Conservation (phyloP, 35 echinoderm and acorn worm species). For the Patiria miniata region DNA sequence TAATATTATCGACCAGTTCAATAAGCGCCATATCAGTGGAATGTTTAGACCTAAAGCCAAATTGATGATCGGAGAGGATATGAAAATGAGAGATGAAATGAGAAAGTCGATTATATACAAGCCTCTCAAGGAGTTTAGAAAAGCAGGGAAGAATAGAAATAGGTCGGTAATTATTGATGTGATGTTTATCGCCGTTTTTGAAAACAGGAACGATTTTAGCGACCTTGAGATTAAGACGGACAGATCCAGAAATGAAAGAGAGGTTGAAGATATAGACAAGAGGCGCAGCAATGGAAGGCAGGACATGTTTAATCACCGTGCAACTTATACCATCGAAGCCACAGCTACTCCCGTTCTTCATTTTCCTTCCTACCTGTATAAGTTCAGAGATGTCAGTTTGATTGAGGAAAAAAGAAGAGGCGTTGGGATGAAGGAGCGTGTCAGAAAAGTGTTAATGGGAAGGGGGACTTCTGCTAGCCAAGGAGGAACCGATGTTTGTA, state of each 20-base stretch:
- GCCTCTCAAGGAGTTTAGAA: background rate
- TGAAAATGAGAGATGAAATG: background rate
- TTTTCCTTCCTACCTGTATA: background rate
- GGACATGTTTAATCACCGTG: background rate
- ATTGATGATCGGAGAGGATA: constrained; percentile 19
- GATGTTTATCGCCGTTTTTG: too few species aligned
- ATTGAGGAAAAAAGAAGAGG: background rate
- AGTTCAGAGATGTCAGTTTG: background rate
- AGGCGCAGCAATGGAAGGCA: background rate
- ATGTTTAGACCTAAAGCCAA: too few species aligned
- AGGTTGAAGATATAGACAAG: too few species aligned
- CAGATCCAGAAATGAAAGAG: background rate
- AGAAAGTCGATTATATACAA: background rate
- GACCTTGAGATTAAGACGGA: too few species aligned
- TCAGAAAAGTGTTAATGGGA: background rate
- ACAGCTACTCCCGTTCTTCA: too few species aligned
- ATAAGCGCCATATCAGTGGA: background rate
- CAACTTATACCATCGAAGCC: too few species aligned
- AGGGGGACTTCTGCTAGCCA: background rate
- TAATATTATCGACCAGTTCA: background rate
- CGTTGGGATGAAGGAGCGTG: background rate
- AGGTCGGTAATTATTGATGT: too few species aligned
- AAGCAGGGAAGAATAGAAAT: too few species aligned
- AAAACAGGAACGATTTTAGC: too few species aligned
- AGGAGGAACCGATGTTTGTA: background rate